Base-by-base conservation (phyloP, 2,797 vertebrate species). In the Chrysocyon brachyurus region DNA sequence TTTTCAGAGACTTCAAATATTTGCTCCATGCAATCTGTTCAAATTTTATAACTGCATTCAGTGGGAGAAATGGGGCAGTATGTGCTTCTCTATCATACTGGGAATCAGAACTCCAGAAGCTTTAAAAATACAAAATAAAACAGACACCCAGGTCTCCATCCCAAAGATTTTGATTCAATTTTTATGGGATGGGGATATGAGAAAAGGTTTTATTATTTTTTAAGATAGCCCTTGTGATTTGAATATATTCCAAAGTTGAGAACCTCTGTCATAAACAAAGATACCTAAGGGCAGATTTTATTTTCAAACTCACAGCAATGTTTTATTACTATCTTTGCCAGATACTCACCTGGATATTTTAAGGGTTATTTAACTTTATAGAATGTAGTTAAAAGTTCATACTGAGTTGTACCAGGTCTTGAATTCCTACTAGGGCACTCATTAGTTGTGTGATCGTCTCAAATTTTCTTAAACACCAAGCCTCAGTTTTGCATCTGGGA, bases 121-220 rank as follows among this genome's bases (percentile, higher is more conserved):
- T 90, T 93, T 46, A 86, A 75, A 93, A 87, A 56, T 66, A 31
- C 33, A 73, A 92, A 87, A 61, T n/a, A 81, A 84, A 87, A 84
- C 54, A 82, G 22, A 68, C 57, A 84, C 70, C 66, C 61, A 40
- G 17, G 19, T 79, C 31, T 92, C 19, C 26, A 10, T n/a, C n/a
- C 28, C 22, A 68, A 52, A 49, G 12, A 92, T 56, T 57, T 12
- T 36, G 15, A 57, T 68, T 89, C 28, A 12, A 24, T 86, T 28
- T 91, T 24, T 68, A 63, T 17, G 11, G 28, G 28, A 24, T 64
- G 19, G 19, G 73, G 24, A 86, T 64, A 46, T 61, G 14, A 68
- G 40, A 28, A 88, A 81, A 46, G 36, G 54, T 78, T 94, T 52
- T 77, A 77, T 77, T 77, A 52, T 77, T 77, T 77, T 90, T 78